Percentiles rank a stretch among this genome's conserved stretches.
These are phyloP conservation scores for Hapalemur alaotrensis DNA, from an alignment of 2,797 vertebrate genomes.

Conservation along the genomic window DNA sequence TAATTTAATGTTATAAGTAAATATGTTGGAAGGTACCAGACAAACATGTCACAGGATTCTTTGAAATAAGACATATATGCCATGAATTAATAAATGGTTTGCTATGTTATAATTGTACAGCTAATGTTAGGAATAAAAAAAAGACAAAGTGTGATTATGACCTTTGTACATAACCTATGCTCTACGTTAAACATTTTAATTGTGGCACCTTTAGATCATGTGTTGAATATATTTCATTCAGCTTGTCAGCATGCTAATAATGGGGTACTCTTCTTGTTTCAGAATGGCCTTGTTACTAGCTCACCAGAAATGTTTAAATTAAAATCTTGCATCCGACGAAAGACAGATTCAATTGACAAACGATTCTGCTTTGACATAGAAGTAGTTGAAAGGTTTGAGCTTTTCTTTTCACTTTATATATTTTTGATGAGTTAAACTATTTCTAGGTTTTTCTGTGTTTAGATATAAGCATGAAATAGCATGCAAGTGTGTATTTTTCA, in stretches of 20 bases:
- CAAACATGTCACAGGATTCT: background rate
- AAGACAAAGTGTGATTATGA: background rate
- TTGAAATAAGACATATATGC: background rate
- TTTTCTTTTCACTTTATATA: slow-evolving; percentile 18
- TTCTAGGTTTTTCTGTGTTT: background rate
- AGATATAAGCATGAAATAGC: background rate
- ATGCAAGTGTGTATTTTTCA: background rate
- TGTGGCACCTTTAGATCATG: background rate
- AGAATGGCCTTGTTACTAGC: slow-evolving; percentile 94
- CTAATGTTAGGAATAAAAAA: background rate
- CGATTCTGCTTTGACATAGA: slow-evolving; percentile 99
- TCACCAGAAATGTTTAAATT: slow-evolving; percentile 94
- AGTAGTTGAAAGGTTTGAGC: slow-evolving; percentile 95
- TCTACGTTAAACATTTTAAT: background rate
- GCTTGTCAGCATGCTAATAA: background rate
- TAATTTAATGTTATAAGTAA: background rate
- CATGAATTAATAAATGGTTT: background rate
- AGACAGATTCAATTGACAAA: slow-evolving; percentile 98
- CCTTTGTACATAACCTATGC: background rate
- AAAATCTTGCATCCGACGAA: slow-evolving; percentile 96
- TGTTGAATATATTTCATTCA: background rate
- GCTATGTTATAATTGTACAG: background rate
- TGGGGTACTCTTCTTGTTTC: slow-evolving; percentile 63
- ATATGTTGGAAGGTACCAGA: background rate
- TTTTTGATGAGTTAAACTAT: slow-evolving; percentile 1